Percentiles rank a stretch among this genome's conserved stretches.
phyloP scores from a whole-genome alignment of 2,797 vertebrate genomes.

The Poecilia wingei region DNA sequence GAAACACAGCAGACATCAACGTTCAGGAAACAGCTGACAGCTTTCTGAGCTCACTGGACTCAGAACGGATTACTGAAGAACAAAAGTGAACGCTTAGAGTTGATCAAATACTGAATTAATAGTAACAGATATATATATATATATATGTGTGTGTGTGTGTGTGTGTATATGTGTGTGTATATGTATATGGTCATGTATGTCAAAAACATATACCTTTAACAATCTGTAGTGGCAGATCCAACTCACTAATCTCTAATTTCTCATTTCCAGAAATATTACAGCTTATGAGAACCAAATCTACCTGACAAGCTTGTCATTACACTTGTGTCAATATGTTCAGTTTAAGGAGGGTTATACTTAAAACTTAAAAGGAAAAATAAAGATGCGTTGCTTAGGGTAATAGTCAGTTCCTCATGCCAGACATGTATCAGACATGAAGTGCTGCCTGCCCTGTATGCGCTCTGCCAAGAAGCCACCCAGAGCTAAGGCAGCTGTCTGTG shows the following conservation, averaged over 20 bases:
- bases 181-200: background rate
- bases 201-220: background rate
- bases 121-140: constrained; percentile 10
- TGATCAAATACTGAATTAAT: constrained; percentile 54
- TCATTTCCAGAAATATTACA: constrained; percentile 2
- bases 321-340: constrained; percentile 22
- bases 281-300: constrained; percentile 24
- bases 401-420: constrained; percentile 35
- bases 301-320: constrained; percentile 14
- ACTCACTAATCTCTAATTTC: background rate
- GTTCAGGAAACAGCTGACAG: constrained; percentile 61
- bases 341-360: constrained; percentile 13
- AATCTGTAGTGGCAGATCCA: background rate
- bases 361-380: constrained; percentile 1
- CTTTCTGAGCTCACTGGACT: constrained; percentile 51
- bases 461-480: constrained; percentile 38
- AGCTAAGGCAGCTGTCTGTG: constrained; percentile 38
- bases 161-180: too few species aligned
- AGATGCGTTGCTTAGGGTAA: constrained; percentile 30
- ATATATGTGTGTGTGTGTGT: background rate
- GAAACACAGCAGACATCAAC: constrained; percentile 67
- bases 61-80: constrained; percentile 32
- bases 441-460: constrained; percentile 21
- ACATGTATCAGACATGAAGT: constrained; percentile 69
- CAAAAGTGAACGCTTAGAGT: constrained; percentile 48